These are phyloP conservation scores for Acholoe squamosa DNA, from an alignment of 2,888 invertebrate species.

Conservation along the genomic window DNA sequence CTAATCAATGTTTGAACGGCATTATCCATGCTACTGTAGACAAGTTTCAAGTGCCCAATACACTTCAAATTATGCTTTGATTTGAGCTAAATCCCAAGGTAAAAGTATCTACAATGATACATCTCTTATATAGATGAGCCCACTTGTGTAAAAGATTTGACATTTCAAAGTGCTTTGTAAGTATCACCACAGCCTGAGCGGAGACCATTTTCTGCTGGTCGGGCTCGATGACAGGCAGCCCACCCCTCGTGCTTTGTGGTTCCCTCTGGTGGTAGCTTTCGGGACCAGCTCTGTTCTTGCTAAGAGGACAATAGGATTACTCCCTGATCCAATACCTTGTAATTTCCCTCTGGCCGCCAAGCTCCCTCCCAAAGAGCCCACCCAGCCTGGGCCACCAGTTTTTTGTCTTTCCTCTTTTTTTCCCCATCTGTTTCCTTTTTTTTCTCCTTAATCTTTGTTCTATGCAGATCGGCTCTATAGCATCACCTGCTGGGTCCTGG, in stretches of 20 bases:
- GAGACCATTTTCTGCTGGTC: no score
- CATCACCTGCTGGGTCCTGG: neutral
- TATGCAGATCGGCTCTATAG: constrained; percentile 4
- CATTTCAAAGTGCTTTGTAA: no score
- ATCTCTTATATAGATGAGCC: no score
- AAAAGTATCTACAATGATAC: no score
- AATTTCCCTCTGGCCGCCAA: neutral
- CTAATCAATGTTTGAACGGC: no score
- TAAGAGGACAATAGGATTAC: constrained; percentile 37
- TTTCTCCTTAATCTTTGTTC: neutral
- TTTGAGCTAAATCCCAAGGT: no score
- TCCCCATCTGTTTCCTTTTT: no score
- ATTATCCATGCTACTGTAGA: no score
- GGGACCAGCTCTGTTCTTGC: neutral
- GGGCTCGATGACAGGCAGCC: neutral
- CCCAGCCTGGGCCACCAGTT: neutral
- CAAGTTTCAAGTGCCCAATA: no score
- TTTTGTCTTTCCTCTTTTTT: neutral
- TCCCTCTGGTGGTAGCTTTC: constrained; percentile 13
- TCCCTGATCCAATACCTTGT: constrained; percentile 33
- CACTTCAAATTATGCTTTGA: no score
- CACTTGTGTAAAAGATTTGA: no score
- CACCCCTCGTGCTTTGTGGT: neutral
- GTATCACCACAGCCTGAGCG: no score
- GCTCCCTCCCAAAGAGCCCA: neutral